These are phyloP conservation scores for Hypanus sabinus DNA, from an alignment of 2,113 vertebrate genomes.

Conservation along the genomic window DNA sequence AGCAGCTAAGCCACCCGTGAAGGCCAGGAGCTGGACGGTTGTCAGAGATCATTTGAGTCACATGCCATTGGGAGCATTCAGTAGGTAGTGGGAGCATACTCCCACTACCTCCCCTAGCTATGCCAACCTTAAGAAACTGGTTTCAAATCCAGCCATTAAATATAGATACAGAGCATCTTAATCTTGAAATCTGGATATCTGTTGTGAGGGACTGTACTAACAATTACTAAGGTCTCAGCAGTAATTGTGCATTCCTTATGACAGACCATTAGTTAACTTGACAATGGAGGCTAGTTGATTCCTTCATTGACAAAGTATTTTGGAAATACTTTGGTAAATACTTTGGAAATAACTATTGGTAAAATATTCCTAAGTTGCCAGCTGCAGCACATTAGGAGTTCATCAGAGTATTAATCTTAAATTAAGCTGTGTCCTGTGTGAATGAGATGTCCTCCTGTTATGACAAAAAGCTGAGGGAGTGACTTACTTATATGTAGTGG, in stretches of 20 bases:
- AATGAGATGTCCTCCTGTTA: conserved; percentile 51
- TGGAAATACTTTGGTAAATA: too few relatives aligned
- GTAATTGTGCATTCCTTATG: neutral
- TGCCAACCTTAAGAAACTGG: too few relatives aligned
- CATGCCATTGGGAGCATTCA: too few relatives aligned
- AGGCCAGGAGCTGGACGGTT: too few relatives aligned
- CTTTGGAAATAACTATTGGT: conserved; percentile 24
- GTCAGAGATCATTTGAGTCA: too few relatives aligned
- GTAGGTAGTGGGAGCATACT: too few relatives aligned
- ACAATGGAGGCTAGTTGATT: neutral
- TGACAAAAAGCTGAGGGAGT: conserved; percentile 52
- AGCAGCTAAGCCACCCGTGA: too few relatives aligned
- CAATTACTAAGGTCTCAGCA: neutral
- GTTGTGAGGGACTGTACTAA: neutral
- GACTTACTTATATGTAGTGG: conserved; percentile 41
- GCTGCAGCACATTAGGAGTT: conserved; percentile 13
- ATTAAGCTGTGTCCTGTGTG: conserved; percentile 40
- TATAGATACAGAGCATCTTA: neutral
- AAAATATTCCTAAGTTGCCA: neutral
- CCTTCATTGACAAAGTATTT: neutral
- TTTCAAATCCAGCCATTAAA: neutral
- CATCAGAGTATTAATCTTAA: conserved; percentile 14
- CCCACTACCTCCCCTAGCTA: too few relatives aligned
- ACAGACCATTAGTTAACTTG: neutral
- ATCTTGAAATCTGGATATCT: conserved; percentile 52